phyloP scores from a whole-genome alignment of 64 coral and sea anemone species.

The Dendrophyllia cribrosa region DNA sequence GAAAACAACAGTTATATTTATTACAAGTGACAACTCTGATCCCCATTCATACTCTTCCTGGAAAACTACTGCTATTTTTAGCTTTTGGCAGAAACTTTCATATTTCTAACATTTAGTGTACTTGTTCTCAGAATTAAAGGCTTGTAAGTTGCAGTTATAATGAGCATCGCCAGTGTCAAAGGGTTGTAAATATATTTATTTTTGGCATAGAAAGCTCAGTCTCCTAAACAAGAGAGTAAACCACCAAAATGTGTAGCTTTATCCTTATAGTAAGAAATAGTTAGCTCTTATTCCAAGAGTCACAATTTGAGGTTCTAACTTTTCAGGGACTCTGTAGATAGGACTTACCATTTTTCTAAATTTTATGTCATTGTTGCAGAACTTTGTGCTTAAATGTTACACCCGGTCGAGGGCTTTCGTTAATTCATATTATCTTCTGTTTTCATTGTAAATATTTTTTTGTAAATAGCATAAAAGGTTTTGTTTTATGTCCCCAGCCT shows the following conservation, averaged over 20 bases:
- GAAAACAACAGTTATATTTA: neutral
- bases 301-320: too few relatives aligned
- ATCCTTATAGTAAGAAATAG: too few relatives aligned
- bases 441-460: slow-evolving; percentile 1
- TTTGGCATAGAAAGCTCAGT: neutral
- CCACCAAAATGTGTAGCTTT: too few relatives aligned
- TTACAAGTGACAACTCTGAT: neutral
- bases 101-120: too few relatives aligned
- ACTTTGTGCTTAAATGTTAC: neutral
- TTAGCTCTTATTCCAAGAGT: too few relatives aligned
- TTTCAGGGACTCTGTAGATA: too few relatives aligned
- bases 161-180: neutral
- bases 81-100: too few relatives aligned
- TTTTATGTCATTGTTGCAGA: neutral
- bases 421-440: neutral
- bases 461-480: slow-evolving; percentile 38
- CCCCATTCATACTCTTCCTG: too few relatives aligned
- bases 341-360: too few relatives aligned
- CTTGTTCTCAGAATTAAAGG: too few relatives aligned
- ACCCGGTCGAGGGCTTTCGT: neutral
- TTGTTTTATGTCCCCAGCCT: too few relatives aligned
- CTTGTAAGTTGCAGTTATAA: neutral
- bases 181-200: slow-evolving; percentile 39
- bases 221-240: neutral
- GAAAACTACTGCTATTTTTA: too few relatives aligned